Evolutionary conservation across 2,113 vertebrate species (phyloP).

Genomic region (Numenius arquata): DNA sequence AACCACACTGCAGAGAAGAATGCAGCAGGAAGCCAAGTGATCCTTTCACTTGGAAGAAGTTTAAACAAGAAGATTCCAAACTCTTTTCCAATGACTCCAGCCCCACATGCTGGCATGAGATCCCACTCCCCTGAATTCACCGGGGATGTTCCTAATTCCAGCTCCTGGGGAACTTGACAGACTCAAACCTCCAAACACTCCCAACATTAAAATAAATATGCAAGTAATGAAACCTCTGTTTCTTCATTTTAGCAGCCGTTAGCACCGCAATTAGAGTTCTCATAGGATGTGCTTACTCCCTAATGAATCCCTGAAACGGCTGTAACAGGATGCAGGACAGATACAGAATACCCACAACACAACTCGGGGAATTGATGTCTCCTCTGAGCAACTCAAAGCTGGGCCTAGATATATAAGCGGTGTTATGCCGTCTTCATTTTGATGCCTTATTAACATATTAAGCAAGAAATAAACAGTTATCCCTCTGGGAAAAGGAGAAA

Average conservation of each 20-base stretch:
- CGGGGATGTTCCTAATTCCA: not conserved
- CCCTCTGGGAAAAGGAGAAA: not conserved
- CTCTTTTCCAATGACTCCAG: not conserved
- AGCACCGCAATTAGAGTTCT: conserved; percentile 16
- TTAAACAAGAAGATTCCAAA: conserved; percentile 45
- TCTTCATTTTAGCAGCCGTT: not conserved
- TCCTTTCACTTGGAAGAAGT: conserved; percentile 36
- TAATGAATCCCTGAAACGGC: conserved; percentile 45
- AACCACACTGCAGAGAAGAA: conserved; percentile 49
- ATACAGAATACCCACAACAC: conserved; percentile 37
- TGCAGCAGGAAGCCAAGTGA: conserved; percentile 34
- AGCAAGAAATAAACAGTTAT: not conserved
- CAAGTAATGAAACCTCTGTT: conserved; percentile 30
- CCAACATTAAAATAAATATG: not conserved
- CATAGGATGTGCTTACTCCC: not conserved
- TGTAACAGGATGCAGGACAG: conserved; percentile 50
- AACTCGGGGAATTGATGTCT: not conserved
- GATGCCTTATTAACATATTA: conserved; percentile 30
- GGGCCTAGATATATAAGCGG: not conserved
- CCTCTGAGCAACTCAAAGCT: conserved; percentile 23
- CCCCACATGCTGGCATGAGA: not conserved
- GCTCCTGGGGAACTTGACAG: not conserved
- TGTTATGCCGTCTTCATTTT: not conserved
- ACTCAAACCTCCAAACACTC: not conserved
- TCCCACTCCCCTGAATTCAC: not conserved